Base-by-base conservation (phyloP, 1,140 invertebrate species). In the Samia ricini region DNA sequence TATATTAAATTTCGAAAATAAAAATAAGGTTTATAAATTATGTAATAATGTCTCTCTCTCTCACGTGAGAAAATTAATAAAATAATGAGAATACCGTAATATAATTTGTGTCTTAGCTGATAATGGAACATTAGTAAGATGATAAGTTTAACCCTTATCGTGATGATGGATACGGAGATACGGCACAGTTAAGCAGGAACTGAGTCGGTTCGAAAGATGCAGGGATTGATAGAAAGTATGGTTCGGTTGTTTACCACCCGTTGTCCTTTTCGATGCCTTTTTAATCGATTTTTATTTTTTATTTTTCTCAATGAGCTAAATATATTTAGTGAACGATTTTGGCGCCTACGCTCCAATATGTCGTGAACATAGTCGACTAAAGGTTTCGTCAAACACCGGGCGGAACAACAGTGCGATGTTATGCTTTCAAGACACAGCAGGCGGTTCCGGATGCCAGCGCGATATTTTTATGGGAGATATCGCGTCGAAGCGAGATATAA, bases 61-160 rank as follows among this genome's bases (percentile, higher is more conserved):
- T 88, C 83, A 77, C 72, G 79, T 60, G 85, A 87, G 83, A 88
- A 77, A 72, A 61, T n/a, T 88, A 88, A 86, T 87, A 80, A 81
- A 62, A n/a, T n/a, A 84, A 87, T 83, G 10, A 24, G 79, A 79
- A 78, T 85, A 87, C 79, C 77, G 60, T 87, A 85, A 88, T 85
- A 87, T 89, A 88, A 89, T 89, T 89, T 88, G 87, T 88, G 87
- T 89, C 84, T 84, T 89, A 88, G 87, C 80, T 83, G 81, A 79
- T 88, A 88, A 88, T 81, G 76, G 71, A 23, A 83, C 74, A 82
- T 84, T 81, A 86, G 82, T 79, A 79, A 77, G 79, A 80, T 77
- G 74, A 85, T 86, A 85, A 83, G 84, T 88, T 84, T 81, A 80
- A 87, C 83, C 81, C 82, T 83, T 72, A 77, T 73, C 60, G 69